These are phyloP conservation scores for Chaetodon trifasciatus DNA, from an alignment of 2,797 vertebrate genomes.

Conservation along the genomic window DNA sequence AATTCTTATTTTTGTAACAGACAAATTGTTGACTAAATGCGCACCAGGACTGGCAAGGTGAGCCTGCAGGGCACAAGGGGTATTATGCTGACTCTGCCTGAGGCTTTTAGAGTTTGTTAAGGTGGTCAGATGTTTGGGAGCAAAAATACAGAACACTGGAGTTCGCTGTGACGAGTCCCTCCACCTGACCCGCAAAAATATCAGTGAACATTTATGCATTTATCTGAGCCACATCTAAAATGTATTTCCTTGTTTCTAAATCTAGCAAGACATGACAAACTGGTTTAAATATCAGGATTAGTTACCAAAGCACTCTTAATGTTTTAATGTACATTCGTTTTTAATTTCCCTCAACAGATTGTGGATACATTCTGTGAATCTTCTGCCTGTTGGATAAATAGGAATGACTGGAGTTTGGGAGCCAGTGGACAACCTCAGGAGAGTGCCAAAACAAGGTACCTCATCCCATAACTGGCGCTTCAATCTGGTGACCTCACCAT, in stretches of 20 bases:
- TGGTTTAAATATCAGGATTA: slow-evolving; percentile 7
- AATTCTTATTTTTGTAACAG: slow-evolving; percentile 12
- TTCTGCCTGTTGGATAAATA: background rate
- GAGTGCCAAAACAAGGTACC: background rate
- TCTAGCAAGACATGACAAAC: background rate
- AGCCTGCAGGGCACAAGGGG: background rate
- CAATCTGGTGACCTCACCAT: background rate
- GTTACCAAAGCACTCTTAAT: background rate
- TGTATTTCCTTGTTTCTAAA: background rate
- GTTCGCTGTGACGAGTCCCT: background rate
- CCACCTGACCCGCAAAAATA: background rate
- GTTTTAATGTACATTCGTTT: background rate
- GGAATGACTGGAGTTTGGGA: background rate
- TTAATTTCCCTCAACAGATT: background rate
- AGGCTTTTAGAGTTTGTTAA: slow-evolving; percentile 13
- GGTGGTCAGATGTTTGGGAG: background rate
- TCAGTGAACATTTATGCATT: background rate
- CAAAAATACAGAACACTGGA: background rate
- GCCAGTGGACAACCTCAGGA: background rate
- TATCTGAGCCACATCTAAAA: background rate
- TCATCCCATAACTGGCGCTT: too few relatives aligned
- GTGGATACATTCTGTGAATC: background rate
- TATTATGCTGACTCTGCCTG: slow-evolving; percentile 13
- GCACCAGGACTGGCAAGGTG: background rate
- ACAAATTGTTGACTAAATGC: slow-evolving; percentile 44